Percentiles rank a stretch among this genome's conserved stretches.
These are phyloP conservation scores for Allobates femoralis DNA, from an alignment of 2,797 vertebrate genomes.

Conservation along the genomic window DNA sequence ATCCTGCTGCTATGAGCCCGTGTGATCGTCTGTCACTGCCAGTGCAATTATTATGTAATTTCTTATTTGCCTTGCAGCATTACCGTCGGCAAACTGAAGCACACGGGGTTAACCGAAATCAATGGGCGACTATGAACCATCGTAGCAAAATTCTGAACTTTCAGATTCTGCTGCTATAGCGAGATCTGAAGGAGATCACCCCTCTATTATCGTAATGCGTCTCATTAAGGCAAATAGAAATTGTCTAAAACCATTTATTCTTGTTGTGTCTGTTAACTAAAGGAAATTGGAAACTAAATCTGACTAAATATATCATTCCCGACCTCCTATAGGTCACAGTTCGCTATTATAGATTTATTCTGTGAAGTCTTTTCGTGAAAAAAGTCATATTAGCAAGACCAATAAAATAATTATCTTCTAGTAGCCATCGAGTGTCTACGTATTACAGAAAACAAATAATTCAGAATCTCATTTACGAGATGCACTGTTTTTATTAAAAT, in stretches of 20 bases:
- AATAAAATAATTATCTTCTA: neutral
- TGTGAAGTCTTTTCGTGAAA: neutral
- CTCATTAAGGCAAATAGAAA: neutral
- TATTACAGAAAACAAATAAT: conserved; percentile 30
- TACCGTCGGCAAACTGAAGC: neutral
- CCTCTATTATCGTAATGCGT: neutral
- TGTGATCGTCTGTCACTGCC: too few relatives aligned
- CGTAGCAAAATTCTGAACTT: neutral
- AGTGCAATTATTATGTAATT: neutral
- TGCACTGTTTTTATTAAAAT: conserved; percentile 57
- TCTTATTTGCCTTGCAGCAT: neutral
- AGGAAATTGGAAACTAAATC: neutral
- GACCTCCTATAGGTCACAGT: neutral
- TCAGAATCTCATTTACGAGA: conserved; percentile 36
- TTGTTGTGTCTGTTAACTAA: neutral
- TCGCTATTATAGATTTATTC: neutral
- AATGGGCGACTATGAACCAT: neutral
- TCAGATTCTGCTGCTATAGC: neutral
- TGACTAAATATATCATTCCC: neutral
- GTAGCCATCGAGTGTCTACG: conserved; percentile 3
- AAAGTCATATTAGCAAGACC: neutral
- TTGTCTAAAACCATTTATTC: neutral
- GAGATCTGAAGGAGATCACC: neutral
- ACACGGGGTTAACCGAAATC: neutral
- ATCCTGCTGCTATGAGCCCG: too few relatives aligned